phyloP scores from a whole-genome alignment of 2,888 invertebrate species.

The Pantelozetes paolii region DNA sequence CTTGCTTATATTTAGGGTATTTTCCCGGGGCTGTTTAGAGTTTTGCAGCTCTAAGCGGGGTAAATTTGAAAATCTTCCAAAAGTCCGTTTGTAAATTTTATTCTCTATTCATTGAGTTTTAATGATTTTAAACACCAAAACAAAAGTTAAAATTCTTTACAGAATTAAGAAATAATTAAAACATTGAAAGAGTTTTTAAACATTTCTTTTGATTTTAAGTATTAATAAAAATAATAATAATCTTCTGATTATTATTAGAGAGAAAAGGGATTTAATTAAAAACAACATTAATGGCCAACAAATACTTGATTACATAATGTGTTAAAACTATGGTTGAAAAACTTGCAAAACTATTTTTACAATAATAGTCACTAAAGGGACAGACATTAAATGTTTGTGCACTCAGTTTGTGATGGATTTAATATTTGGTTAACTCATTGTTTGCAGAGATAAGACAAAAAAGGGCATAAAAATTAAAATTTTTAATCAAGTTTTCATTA shows the following conservation, averaged over 20 bases:
- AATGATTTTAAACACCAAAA: no score
- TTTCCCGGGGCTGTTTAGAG: no score
- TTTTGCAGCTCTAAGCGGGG: no score
- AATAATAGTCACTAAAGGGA: not conserved
- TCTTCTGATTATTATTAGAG: not conserved
- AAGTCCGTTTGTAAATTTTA: no score
- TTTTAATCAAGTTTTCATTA: not conserved
- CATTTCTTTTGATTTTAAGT: no score
- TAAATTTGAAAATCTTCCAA: no score
- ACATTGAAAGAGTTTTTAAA: no score
- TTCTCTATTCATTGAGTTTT: no score
- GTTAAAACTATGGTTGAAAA: conserved; percentile 14
- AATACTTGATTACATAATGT: conserved; percentile 2
- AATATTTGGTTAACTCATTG: not conserved
- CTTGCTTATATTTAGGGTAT: no score
- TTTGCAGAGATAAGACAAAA: not conserved
- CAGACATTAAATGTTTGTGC: not conserved
- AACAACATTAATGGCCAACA: not conserved
- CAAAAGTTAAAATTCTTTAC: no score
- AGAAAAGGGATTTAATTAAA: conserved; percentile 16
- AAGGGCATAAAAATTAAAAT: not conserved
- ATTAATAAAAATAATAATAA: conserved; percentile 5
- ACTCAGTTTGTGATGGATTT: not conserved
- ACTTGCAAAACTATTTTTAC: not conserved
- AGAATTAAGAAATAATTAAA: no score